Evolutionary conservation across 2,113 vertebrate genomes (phyloP), one percentile per base, ranked within the genome.

Genomic region (Brienomyrus brachyistius): DNA sequence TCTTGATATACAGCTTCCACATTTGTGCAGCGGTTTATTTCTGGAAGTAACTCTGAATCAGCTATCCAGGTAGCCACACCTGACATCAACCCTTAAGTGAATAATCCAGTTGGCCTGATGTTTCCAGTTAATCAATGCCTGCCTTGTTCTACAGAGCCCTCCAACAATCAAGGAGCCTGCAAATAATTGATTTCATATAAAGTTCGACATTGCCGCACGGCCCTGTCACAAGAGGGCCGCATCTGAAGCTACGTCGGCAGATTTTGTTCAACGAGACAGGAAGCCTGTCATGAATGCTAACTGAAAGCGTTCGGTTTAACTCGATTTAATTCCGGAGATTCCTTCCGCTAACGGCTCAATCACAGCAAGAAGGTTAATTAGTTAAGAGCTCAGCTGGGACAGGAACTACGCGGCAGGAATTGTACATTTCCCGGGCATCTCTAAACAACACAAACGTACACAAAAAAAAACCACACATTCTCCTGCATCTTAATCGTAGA

Each of bases 141-240:
- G 82, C 45, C 43, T 50, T 85, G 82, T 85, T 47, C 40, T 85
- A 47, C 82, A 85, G 40, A 85, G 45, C 82, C 82, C 82, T 85
- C n/a, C 40, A 47, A n/a, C 82, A 85, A 85, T 85, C 50, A 85
- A 50, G 45, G 40, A 85, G 6, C 17, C 82, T 85, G 43, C 50
- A 85, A 85, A 85, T 85, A 85, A 85, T 85, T 85, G 82, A 85
- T 85, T 85, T 50, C 82, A 47, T 85, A 85, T 85, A 85, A 85
- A 85, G 82, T 85, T 85, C 82, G 50, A 85, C 82, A 45, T 23
- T n/a, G 82, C 40, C 10, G 43, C 43, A 84, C 45, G 8, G 45
- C 7, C 6, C 21, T 5, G 82, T 50, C 82, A 45, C 82, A 15
- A 50, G 43, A 85, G 43, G 50, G 43, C 45, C 0, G 23, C 82